Evolutionary conservation across 2,113 vertebrate species (phyloP).

Genomic region (Syrrhaptes paradoxus): DNA sequence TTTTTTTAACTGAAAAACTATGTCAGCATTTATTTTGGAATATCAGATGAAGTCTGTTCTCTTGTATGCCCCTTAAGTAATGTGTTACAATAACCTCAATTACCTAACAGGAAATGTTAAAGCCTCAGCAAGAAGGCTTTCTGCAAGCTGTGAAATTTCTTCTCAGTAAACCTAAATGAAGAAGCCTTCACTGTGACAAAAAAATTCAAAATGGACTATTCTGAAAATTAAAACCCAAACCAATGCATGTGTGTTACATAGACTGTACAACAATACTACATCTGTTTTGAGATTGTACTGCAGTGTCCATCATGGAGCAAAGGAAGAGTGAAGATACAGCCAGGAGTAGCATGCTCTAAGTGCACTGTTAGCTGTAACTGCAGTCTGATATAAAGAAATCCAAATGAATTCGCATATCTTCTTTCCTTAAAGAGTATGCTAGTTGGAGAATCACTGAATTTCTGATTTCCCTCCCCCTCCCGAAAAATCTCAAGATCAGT

Average conservation of each 20-base stretch:
- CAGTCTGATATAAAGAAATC: background rate
- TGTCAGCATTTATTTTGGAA: slow-evolving; percentile 61
- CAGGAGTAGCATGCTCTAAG: background rate
- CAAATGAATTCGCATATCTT: background rate
- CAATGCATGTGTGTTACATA: background rate
- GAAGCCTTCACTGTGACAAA: background rate
- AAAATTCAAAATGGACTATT: background rate
- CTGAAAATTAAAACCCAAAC: background rate
- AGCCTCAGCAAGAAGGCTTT: background rate
- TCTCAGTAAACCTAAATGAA: background rate
- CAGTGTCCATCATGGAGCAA: background rate
- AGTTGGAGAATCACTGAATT: background rate
- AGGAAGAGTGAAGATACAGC: background rate
- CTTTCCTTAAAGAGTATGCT: background rate
- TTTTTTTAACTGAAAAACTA: slow-evolving; percentile 58
- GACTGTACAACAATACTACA: background rate
- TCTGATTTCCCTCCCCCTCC: background rate
- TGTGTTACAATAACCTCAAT: slow-evolving; percentile 44
- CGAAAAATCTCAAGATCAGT: background rate
- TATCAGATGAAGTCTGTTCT: slow-evolving; percentile 18
- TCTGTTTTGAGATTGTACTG: background rate
- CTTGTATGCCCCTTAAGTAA: slow-evolving; percentile 27
- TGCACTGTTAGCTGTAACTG: background rate
- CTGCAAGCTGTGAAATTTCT: background rate
- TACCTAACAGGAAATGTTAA: background rate